A percentile compares a stretch with the other conserved stretches of the same genome.
Evolutionary conservation across 2,113 vertebrate species (phyloP).

Genomic region (Dasyornis broadbenti): DNA sequence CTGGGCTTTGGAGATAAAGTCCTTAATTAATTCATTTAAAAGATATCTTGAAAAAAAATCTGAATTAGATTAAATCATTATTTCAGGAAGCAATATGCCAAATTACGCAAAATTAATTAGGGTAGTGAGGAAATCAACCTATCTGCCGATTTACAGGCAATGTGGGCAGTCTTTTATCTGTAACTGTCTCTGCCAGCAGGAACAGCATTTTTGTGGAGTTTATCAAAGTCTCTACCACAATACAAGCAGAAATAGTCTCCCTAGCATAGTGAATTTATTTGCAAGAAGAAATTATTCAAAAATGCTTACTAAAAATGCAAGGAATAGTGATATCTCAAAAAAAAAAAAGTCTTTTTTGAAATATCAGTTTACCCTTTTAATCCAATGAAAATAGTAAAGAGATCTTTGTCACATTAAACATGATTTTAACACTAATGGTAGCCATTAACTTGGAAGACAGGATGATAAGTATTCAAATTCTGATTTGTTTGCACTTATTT

Average conservation of each 20-base stretch:
- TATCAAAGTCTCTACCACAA: background rate
- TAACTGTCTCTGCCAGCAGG: background rate
- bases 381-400: background rate
- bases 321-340: background rate
- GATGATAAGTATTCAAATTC: background rate
- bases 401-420: background rate
- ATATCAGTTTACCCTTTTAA: background rate
- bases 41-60: conserved; percentile 1
- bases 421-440: background rate
- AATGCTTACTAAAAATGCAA: background rate
- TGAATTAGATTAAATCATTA: conserved; percentile 56
- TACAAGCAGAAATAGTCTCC: background rate
- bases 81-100: conserved; percentile 35
- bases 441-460: background rate
- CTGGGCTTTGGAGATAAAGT: conserved; percentile 10
- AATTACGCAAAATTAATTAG: conserved; percentile 19
- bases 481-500: background rate
- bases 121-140: background rate
- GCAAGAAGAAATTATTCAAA: background rate
- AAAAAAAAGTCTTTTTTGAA: background rate
- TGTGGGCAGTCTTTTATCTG: background rate
- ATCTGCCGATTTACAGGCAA: background rate
- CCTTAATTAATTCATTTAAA: conserved; percentile 45
- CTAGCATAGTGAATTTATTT: background rate
- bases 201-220: conserved; percentile 23